Conservation (phyloP, 2,888 invertebrate species). For the Lamellibrachia satsuma region DNA sequence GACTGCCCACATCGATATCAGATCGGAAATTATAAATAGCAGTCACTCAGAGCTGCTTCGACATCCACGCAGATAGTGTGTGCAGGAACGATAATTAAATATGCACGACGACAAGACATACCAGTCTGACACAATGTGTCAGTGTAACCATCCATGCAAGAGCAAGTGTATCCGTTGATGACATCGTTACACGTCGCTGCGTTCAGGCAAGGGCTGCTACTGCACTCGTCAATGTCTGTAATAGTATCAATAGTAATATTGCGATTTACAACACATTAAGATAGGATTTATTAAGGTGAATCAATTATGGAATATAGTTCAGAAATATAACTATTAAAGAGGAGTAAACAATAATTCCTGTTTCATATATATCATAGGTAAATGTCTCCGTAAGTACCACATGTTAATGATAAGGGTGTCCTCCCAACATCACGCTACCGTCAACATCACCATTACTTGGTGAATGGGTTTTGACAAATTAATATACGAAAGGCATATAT, state of each 20-base stretch:
- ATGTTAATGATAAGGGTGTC: too few relatives aligned
- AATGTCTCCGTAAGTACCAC: too few relatives aligned
- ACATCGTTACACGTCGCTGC: background rate
- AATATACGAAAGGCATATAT: too few relatives aligned
- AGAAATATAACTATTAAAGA: too few relatives aligned
- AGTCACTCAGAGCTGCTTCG: background rate
- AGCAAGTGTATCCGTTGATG: background rate
- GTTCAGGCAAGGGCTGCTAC: constrained; percentile 4
- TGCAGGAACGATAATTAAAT: background rate
- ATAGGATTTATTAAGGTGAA: too few relatives aligned
- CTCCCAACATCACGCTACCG: too few relatives aligned
- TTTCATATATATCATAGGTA: too few relatives aligned
- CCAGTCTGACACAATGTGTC: constrained; percentile 3
- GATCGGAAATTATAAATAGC: background rate
- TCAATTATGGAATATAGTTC: too few relatives aligned
- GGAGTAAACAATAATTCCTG: too few relatives aligned
- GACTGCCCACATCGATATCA: background rate
- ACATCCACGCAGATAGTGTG: background rate
- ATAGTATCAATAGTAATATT: background rate
- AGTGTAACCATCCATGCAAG: background rate
- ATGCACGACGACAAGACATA: background rate
- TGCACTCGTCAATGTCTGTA: constrained; percentile 4
- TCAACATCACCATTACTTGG: too few relatives aligned
- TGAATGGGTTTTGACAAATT: too few relatives aligned
- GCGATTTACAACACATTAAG: background rate